Percentiles rank a stretch among this genome's conserved stretches.
Conservation (phyloP, 2,113 vertebrate species). For the Peucedramus taeniatus region DNA sequence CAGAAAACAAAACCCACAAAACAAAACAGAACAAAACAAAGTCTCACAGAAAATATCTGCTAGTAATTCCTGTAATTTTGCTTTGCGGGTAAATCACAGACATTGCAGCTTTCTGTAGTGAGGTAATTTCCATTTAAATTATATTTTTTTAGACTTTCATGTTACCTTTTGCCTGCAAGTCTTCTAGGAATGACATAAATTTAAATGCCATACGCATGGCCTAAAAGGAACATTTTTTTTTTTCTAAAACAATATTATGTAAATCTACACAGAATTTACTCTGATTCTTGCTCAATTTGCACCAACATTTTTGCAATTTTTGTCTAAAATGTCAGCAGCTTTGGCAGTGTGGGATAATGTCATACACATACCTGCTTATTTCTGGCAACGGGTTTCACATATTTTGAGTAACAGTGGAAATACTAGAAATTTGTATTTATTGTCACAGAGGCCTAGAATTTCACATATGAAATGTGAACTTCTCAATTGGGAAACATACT, state of each 20-base stretch:
- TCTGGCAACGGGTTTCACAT: not conserved
- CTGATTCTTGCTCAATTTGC: not conserved
- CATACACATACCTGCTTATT: conserved; percentile 16
- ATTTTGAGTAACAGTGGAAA: not conserved
- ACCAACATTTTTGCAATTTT: conserved; percentile 38
- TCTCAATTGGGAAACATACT: not conserved
- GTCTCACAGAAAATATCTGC: not conserved
- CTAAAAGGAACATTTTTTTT: not conserved
- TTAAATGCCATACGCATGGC: not conserved
- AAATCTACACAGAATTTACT: not conserved
- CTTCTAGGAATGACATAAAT: not conserved
- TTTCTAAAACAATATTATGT: not conserved
- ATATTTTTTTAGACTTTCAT: not conserved
- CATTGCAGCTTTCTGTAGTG: not conserved
- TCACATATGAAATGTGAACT: not conserved
- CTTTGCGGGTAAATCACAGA: not conserved
- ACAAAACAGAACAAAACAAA: not conserved
- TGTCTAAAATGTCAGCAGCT: conserved; percentile 42
- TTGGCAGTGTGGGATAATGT: not conserved
- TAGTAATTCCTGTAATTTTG: not conserved
- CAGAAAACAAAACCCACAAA: not conserved
- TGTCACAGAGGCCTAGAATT: not conserved
- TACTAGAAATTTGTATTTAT: not conserved
- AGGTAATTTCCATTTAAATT: not conserved
- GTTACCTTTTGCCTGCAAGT: not conserved